phyloP scores from a whole-genome alignment of 2,113 vertebrate genomes.

The Siphamia tubifer region DNA sequence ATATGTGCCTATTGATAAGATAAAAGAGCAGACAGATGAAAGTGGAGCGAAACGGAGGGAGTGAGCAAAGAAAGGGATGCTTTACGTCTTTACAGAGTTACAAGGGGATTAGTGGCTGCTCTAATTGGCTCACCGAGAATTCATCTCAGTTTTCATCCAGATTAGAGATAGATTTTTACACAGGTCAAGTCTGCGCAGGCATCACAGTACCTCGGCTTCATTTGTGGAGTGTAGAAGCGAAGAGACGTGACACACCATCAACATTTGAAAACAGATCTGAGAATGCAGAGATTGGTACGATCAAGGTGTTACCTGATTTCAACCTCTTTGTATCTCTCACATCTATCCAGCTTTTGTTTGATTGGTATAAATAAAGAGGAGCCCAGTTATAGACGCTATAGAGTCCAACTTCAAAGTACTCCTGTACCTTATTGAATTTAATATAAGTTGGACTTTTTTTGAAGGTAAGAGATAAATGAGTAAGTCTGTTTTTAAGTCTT shows the following conservation, averaged over 20 bases:
- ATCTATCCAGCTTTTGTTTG: not conserved
- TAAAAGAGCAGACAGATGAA: conserved; percentile 71
- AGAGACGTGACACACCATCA: conserved; percentile 18
- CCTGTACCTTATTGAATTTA: not conserved
- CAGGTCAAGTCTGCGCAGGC: conserved; percentile 48
- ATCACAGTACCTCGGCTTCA: conserved; percentile 15
- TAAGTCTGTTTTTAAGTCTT: not conserved
- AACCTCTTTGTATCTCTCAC: not conserved
- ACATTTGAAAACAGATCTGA: conserved; percentile 49
- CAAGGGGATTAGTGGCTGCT: conserved; percentile 67
- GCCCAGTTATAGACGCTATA: not conserved
- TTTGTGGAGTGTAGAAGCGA: conserved; percentile 18
- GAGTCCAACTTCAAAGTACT: not conserved
- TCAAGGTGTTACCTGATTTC: conserved; percentile 7
- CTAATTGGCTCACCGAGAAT: conserved; percentile 74
- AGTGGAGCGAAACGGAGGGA: conserved; percentile 54
- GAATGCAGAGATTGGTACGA: conserved; percentile 15
- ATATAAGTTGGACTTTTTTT: not conserved
- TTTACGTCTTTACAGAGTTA: conserved; percentile 56
- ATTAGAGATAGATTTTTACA: conserved; percentile 62
- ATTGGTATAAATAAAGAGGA: not conserved
- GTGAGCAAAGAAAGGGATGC: conserved; percentile 33
- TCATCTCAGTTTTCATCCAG: conserved; percentile 65
- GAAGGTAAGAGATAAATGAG: not conserved
- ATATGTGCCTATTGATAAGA: conserved; percentile 64